phyloP scores from a whole-genome alignment of 2,113 vertebrate species.

The Oceanodroma tethys region DNA sequence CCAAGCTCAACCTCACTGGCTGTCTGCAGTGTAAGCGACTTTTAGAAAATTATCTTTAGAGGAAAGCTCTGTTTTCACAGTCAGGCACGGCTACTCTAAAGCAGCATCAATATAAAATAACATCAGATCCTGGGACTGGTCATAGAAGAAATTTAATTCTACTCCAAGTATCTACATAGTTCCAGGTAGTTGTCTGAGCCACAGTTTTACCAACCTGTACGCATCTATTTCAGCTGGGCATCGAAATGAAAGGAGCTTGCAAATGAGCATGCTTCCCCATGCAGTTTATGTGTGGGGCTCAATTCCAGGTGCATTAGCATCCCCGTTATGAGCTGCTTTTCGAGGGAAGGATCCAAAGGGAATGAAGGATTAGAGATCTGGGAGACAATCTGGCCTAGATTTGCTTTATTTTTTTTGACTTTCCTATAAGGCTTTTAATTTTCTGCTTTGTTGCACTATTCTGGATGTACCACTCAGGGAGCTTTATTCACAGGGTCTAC shows the following conservation, averaged over 20 bases:
- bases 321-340: not conserved
- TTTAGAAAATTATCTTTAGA: not conserved
- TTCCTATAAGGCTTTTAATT: not conserved
- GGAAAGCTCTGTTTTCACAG: not conserved
- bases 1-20: not conserved
- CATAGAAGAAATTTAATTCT: not conserved
- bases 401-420: not conserved
- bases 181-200: not conserved
- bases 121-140: not conserved
- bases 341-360: not conserved
- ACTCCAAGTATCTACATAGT: not conserved
- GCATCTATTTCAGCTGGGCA: not conserved
- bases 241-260: not conserved
- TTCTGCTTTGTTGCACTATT: not conserved
- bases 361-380: not conserved
- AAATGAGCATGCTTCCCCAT: not conserved
- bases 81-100: not conserved
- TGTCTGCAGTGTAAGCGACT: fast-evolving
- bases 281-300: not conserved
- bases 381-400: not conserved
- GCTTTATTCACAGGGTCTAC: not conserved
- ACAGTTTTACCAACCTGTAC: not conserved
- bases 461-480: not conserved
- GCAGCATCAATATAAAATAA: not conserved
- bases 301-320: not conserved